phyloP scores from a whole-genome alignment of 2,113 vertebrate species.

The Epinephelus fuscoguttatus region DNA sequence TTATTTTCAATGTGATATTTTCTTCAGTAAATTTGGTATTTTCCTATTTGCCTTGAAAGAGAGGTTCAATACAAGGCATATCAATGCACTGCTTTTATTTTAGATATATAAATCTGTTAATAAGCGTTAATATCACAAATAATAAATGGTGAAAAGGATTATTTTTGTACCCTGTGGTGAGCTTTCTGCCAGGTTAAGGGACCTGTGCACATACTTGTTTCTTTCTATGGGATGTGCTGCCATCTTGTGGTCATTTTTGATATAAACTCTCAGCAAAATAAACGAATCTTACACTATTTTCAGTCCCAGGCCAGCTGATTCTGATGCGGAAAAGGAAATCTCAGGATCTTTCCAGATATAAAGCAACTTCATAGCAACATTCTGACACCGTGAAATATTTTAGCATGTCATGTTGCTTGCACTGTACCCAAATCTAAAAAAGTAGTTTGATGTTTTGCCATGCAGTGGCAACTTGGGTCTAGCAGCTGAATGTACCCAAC shows the following conservation, averaged over 20 bases:
- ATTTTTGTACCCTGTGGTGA: slow-evolving; percentile 26
- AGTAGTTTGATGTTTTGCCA: too few relatives aligned
- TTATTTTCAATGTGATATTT: slow-evolving; percentile 25
- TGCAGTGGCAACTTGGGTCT: too few relatives aligned
- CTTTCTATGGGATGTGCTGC: slow-evolving; percentile 53
- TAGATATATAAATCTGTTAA: slow-evolving; percentile 58
- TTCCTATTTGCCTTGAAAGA: slow-evolving; percentile 32
- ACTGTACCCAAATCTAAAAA: too few relatives aligned
- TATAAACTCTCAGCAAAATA: background rate
- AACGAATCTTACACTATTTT: background rate
- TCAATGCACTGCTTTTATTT: slow-evolving; percentile 42
- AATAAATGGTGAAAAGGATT: slow-evolving; percentile 56
- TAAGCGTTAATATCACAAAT: slow-evolving; percentile 50
- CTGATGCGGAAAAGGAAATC: background rate
- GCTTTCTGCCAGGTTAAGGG: slow-evolving; percentile 24
- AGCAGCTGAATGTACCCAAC: too few relatives aligned
- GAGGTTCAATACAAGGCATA: slow-evolving; percentile 20
- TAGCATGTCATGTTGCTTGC: too few relatives aligned
- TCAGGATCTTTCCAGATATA: background rate
- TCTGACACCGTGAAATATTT: background rate
- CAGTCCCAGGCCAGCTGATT: background rate
- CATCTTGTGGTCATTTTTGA: slow-evolving; percentile 61
- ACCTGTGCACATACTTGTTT: background rate
- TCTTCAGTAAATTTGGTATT: slow-evolving; percentile 15
- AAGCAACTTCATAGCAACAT: background rate